Evolutionary conservation across 1,140 invertebrate genomes (phyloP), one percentile per base, ranked within the genome.

Genomic region (Calephelis nemesis): DNA sequence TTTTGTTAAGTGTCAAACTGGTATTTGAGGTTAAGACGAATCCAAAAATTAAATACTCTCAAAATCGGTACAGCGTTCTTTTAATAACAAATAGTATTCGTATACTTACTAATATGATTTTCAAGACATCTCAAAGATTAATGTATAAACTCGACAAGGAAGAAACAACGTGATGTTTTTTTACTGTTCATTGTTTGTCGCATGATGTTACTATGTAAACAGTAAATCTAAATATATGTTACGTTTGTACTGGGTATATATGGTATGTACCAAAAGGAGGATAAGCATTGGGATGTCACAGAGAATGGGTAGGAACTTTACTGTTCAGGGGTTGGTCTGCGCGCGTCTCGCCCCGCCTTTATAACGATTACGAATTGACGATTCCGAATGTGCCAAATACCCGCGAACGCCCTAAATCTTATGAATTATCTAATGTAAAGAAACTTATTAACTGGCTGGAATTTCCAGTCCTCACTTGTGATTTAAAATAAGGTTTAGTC

Each of bases 351-450:
- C 82, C 78, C 76, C 82, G 82, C 79, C 81, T 74, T 75, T 74
- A 72, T 79, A 79, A 77, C 81, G 73, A 78, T 81, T 74, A 75
- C 75, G 75, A 77, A 81, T 84, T 77, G 77, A 73, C 77, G 67
- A 74, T 74, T 73, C 73, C 70, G 70, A 45, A 76, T 66, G 71
- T 60, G 68, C 67, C 49, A 65, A 42, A 15, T 63, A 47, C 62
- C 42, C 62, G 47, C 45, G 8, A 47, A 19, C 47, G 62, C 45
- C 62, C 45, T 15, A 63, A 63, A 45, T 63, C 47, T 63, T 47
- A 62, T 62, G 58, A 62, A 12, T 62, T 40, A 63, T 48, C 39
- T 63, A 47, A 63, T 63, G 62, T 63, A 63, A 47, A 47, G 62
- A 47, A 15, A 10, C 6, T 19, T 9, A 7, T 40, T 12, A 62